Evolutionary conservation across 2,113 vertebrate genomes (phyloP).

Genomic region (Tragelaphus buxtoni): DNA sequence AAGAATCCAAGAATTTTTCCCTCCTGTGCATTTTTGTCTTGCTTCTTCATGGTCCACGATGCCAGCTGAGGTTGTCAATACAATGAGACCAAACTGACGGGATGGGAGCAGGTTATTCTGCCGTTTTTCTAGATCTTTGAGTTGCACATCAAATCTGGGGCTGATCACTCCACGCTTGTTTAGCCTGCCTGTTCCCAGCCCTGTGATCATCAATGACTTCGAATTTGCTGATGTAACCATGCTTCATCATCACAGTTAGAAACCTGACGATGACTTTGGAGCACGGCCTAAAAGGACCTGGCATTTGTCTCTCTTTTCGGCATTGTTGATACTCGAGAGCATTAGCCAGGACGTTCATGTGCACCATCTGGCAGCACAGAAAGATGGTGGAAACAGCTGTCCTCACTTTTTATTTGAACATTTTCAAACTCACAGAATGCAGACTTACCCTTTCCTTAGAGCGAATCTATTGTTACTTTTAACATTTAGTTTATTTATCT

Average conservation of each 20-base stretch:
- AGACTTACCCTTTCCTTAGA: not conserved
- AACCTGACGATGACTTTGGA: not conserved
- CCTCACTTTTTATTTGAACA: not conserved
- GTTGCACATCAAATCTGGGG: not conserved
- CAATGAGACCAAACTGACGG: not conserved
- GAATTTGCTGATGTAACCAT: not conserved
- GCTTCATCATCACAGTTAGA: not conserved
- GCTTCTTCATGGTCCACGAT: not conserved
- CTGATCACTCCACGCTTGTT: not conserved
- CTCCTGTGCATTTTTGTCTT: not conserved
- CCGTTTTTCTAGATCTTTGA: not conserved
- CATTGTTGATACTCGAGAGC: not conserved
- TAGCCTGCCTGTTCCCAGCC: not conserved
- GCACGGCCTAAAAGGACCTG: not conserved
- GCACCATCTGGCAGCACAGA: fast-evolving
- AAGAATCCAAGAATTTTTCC: not conserved
- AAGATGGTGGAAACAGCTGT: not conserved
- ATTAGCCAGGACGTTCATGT: not conserved
- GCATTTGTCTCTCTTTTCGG: not conserved
- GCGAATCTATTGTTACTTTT: not conserved
- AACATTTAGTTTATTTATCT: not conserved
- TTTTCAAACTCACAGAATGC: not conserved
- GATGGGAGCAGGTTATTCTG: not conserved
- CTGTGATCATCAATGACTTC: not conserved
- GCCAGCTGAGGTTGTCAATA: not conserved